Evolutionary conservation across 1,140 invertebrate genomes (phyloP).

Genomic region (Lordiphosa clarofinis): DNA sequence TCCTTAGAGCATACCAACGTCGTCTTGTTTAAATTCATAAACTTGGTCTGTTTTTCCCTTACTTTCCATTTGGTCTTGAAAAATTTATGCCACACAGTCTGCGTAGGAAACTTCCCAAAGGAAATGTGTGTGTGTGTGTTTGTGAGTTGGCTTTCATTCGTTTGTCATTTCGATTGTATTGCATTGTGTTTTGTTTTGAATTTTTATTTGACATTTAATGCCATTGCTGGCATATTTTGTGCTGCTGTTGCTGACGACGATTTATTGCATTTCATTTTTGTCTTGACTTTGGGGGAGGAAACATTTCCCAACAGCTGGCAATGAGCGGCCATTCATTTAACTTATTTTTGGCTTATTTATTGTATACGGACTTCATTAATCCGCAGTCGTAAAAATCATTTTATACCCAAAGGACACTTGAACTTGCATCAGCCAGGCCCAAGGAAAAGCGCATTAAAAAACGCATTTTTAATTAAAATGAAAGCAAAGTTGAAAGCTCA

Average conservation of each 20-base stretch:
- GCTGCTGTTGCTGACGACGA: slow-evolving; percentile 32
- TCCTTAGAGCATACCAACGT: neutral
- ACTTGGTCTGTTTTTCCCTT: neutral
- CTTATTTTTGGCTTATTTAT: too few species aligned
- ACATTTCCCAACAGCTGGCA: too few species aligned
- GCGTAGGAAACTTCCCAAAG: slow-evolving; percentile 1
- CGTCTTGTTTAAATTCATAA: neutral
- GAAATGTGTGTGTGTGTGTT: slow-evolving; percentile 2
- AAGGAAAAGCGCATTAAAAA: slow-evolving; percentile 64
- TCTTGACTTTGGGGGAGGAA: neutral
- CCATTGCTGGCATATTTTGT: slow-evolving; percentile 62
- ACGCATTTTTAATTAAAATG: slow-evolving; percentile 69
- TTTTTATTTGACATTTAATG: slow-evolving; percentile 76
- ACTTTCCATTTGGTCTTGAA: slow-evolving; percentile 15
- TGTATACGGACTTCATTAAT: too few species aligned
- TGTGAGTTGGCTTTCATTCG: slow-evolving; percentile 23
- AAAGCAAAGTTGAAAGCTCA: slow-evolving; percentile 64
- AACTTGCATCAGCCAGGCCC: slow-evolving; percentile 1
- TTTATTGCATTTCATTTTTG: slow-evolving; percentile 55
- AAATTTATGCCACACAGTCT: slow-evolving; percentile 8
- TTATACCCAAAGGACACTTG: slow-evolving; percentile 1
- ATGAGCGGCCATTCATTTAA: too few species aligned
- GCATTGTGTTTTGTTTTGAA: slow-evolving; percentile 55
- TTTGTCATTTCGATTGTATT: slow-evolving; percentile 41
- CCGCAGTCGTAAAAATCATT: neutral